Evolutionary conservation across 2,797 vertebrate genomes (phyloP), one percentile per base, ranked within the genome.

Genomic region (Euthynnus affinis): DNA sequence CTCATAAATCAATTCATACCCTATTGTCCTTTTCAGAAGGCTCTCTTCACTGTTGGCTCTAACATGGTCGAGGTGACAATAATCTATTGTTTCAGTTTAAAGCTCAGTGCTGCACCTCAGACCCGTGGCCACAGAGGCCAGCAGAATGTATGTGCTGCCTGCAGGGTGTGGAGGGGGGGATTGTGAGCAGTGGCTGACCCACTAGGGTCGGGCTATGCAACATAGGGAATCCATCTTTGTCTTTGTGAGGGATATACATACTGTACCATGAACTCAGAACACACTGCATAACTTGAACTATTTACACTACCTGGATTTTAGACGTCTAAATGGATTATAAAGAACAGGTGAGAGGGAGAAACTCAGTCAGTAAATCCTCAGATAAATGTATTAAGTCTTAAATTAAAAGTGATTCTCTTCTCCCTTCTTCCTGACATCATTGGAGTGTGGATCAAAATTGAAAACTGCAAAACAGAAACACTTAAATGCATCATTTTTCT

Each of bases 1-100:
- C 91, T 93, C 95, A 94, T 96, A 96, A 96, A 96, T 96, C 95
- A 96, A 94, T 92, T 92, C 84, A 88, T 90, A 95, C 83, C 91
- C 93, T 91, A 94, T 95, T 95, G 95, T 96, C 94, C 94, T 94
- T 93, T 93, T 94, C 80, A 87, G 89, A 92, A 88, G 89, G 90
- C 91, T 93, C 91, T 93, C 89, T 88, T 94, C 89, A 92, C 87
- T 86, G 78, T 89, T 92, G 91, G 88, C 90, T 87, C 87, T 85
- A 89, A 91, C 89, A 92, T 92, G 89, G 88, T 89, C 51, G 90
- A 88, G 91, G 90, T 93, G 93, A 94, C 95, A 93, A 92, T 95
- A 95, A 95, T 95, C 94, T 95, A 95, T 96, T 93, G 93, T 95
- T 94, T 93, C 91, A 91, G 93, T 94, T 93, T 94, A 94, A 93